Evolutionary conservation across 1,140 invertebrate species (phyloP).

Genomic region (Drusus annulatus): DNA sequence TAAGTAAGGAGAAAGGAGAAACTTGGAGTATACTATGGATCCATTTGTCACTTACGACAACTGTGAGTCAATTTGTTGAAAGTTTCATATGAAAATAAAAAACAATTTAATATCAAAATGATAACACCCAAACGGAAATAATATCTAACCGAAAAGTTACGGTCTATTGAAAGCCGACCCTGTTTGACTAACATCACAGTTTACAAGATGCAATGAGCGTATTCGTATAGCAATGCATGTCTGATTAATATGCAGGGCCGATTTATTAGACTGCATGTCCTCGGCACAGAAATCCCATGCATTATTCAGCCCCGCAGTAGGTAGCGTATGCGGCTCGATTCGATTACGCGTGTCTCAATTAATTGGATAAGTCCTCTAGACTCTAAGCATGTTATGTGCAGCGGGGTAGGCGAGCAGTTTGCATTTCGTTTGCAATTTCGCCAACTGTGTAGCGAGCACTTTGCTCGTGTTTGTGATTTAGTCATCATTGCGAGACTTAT

Average conservation of each 20-base stretch:
- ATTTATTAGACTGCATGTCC: constrained; percentile 39
- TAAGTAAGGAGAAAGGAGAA: too few relatives aligned
- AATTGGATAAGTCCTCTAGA: constrained; percentile 27
- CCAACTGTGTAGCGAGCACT: neutral
- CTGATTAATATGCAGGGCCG: constrained; percentile 37
- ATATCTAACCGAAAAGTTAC: too few relatives aligned
- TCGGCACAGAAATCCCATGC: constrained; percentile 32
- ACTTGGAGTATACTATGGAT: too few relatives aligned
- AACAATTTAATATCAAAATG: too few relatives aligned
- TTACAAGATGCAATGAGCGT: neutral
- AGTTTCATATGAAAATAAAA: too few relatives aligned
- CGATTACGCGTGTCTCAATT: constrained; percentile 32
- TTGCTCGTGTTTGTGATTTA: neutral
- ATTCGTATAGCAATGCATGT: constrained; percentile 16
- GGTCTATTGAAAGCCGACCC: neutral
- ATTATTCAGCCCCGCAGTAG: neutral
- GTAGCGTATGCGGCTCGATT: constrained; percentile 1
- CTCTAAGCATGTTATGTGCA: too few relatives aligned
- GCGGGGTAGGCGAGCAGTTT: neutral
- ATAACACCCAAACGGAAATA: too few relatives aligned
- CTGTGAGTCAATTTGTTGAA: too few relatives aligned
- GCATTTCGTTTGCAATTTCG: neutral
- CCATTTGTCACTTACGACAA: too few relatives aligned
- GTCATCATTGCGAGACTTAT: too few relatives aligned
- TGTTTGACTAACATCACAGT: constrained; percentile 3